phyloP scores from a whole-genome alignment of 1,140 invertebrate species.

The Ceratosolen fusciceps region DNA sequence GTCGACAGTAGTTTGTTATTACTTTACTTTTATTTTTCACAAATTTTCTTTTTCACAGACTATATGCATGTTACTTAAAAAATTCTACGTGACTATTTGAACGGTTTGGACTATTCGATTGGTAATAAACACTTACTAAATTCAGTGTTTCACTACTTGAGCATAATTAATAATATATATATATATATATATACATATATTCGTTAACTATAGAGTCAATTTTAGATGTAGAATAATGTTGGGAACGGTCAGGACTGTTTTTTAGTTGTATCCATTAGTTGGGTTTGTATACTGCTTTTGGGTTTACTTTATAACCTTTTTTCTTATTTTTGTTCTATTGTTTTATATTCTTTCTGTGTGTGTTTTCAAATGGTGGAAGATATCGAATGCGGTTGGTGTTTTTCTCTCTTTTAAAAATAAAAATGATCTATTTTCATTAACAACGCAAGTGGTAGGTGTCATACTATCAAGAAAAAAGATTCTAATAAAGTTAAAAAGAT shows the following conservation, averaged over 20 bases:
- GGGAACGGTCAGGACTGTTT: constrained; percentile 44
- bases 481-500: no score
- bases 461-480: no score
- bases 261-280: constrained; percentile 57
- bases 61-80: constrained; percentile 31
- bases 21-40: constrained; percentile 40
- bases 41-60: constrained; percentile 34
- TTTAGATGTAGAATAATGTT: constrained; percentile 37
- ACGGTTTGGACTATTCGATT: constrained; percentile 46
- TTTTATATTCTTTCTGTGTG: constrained; percentile 52
- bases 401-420: constrained; percentile 60
- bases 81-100: constrained; percentile 24
- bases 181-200: no score
- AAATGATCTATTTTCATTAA: constrained; percentile 42
- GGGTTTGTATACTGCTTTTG: constrained; percentile 57
- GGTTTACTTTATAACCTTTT: constrained; percentile 53
- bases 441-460: constrained; percentile 56
- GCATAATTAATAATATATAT: not conserved
- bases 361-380: constrained; percentile 56
- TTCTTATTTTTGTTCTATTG: constrained; percentile 51
- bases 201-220: constrained; percentile 4
- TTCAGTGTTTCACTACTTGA: constrained; percentile 46
- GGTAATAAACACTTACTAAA: constrained; percentile 38
- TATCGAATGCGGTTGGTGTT: constrained; percentile 52
- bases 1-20: constrained; percentile 25